Conservation (phyloP, 2,113 vertebrate species). For the Caretta caretta region DNA sequence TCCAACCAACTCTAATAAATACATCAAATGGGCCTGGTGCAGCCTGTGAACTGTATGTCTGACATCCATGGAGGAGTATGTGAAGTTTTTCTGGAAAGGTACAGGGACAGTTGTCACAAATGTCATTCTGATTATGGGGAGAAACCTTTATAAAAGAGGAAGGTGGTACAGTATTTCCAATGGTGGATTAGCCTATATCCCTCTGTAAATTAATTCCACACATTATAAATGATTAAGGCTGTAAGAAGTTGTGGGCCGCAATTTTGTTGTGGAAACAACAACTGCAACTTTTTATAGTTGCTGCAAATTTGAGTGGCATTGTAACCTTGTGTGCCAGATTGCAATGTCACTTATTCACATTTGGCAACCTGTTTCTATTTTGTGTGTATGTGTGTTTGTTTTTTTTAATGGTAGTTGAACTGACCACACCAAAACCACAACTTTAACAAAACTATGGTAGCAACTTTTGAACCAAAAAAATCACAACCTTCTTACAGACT, state of each 20-base stretch:
- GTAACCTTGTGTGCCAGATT: not conserved
- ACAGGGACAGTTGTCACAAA: not conserved
- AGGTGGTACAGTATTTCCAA: not conserved
- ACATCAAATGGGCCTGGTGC: not conserved
- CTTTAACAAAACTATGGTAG: not conserved
- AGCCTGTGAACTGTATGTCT: not conserved
- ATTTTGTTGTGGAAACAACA: not conserved
- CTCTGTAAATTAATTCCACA: not conserved
- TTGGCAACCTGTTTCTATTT: not conserved
- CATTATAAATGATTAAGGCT: not conserved
- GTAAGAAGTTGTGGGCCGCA: not conserved
- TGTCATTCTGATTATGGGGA: not conserved
- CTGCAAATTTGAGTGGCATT: not conserved
- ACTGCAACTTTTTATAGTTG: not conserved
- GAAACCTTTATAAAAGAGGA: not conserved
- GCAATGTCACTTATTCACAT: not conserved
- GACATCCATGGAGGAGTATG: not conserved
- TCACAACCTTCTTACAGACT: not conserved
- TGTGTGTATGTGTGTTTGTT: not conserved
- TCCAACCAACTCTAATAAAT: not conserved
- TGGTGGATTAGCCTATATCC: not conserved
- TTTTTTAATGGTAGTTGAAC: not conserved
- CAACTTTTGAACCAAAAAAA: not conserved
- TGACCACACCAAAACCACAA: not conserved
- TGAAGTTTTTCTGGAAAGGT: conserved; percentile 23